A percentile compares a stretch with the other conserved stretches of the same genome.
Conservation (phyloP, 2,888 invertebrate genomes). For the Oithona nana region DNA sequence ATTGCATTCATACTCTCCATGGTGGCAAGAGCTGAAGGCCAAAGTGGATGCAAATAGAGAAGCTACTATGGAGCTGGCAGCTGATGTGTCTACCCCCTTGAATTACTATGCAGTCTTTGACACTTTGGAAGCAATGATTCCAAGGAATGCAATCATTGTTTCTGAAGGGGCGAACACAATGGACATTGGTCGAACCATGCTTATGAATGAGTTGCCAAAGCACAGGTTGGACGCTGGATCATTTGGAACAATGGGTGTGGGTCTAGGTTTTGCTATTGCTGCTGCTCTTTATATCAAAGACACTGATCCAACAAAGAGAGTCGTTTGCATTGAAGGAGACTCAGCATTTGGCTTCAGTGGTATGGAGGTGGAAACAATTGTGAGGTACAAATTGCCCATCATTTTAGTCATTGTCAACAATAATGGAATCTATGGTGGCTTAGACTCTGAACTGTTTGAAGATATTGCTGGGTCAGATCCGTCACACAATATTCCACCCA, state of each 20-base stretch:
- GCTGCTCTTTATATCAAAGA: constrained; percentile 75
- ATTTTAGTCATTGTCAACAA: constrained; percentile 82
- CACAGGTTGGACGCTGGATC: constrained; percentile 87
- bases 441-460: constrained; percentile 51
- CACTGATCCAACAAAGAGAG: constrained; percentile 54
- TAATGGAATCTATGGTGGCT: constrained; percentile 78
- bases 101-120: constrained; percentile 88
- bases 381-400: constrained; percentile 72
- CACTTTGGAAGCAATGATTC: constrained; percentile 52
- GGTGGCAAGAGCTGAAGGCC: constrained; percentile 54
- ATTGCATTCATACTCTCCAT: constrained; percentile 31
- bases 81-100: constrained; percentile 45
- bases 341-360: constrained; percentile 96
- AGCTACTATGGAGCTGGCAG: constrained; percentile 46
- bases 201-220: constrained; percentile 61
- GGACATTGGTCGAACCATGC: constrained; percentile 83
- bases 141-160: constrained; percentile 63
- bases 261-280: constrained; percentile 75
- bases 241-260: constrained; percentile 93
- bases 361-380: constrained; percentile 94
- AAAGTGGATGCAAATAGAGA: constrained; percentile 53
- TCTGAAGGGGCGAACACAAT: constrained; percentile 82
- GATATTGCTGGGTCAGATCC: constrained; percentile 48
- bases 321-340: constrained; percentile 87
- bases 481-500: constrained; percentile 60